Percentiles rank a stretch among this genome's conserved stretches.
Evolutionary conservation across 2,113 vertebrate genomes (phyloP).

Genomic region (Haemorhous mexicanus): DNA sequence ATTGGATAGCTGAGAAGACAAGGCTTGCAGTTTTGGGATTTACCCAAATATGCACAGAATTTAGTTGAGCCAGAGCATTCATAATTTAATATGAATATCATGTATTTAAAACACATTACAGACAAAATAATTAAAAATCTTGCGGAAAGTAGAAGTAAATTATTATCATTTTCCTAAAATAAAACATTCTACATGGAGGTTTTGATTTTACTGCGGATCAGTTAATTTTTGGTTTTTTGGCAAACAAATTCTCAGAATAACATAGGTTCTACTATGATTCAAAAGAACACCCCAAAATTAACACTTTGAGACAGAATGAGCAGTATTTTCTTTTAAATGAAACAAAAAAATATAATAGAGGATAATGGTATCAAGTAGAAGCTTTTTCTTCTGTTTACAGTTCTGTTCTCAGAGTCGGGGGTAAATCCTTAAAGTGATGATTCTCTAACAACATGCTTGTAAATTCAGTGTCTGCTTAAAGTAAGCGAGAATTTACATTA

Average conservation of each 20-base stretch:
- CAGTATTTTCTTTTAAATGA: neutral
- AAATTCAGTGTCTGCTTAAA: neutral
- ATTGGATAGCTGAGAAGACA: conserved; percentile 70
- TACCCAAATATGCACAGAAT: conserved; percentile 36
- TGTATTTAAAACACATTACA: neutral
- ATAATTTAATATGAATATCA: neutral
- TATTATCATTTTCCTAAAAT: neutral
- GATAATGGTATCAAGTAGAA: neutral
- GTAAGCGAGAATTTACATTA: neutral
- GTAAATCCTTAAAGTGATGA: neutral
- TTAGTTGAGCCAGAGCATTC: conserved; percentile 36
- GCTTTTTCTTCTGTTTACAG: neutral
- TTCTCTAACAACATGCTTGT: neutral
- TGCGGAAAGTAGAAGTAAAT: neutral
- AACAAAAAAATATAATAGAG: neutral
- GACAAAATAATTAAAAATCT: neutral
- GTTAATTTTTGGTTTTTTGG: neutral
- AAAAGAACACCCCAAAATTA: neutral
- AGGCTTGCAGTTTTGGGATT: conserved; percentile 60
- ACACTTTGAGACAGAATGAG: neutral
- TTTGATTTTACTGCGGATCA: neutral
- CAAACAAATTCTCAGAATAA: neutral
- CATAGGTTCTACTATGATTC: neutral
- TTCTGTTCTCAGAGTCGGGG: neutral
- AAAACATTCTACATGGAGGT: neutral